Percentiles rank a stretch among this genome's conserved stretches.
Evolutionary conservation across 2,113 vertebrate species (phyloP).

Genomic region (Scortum barcoo): DNA sequence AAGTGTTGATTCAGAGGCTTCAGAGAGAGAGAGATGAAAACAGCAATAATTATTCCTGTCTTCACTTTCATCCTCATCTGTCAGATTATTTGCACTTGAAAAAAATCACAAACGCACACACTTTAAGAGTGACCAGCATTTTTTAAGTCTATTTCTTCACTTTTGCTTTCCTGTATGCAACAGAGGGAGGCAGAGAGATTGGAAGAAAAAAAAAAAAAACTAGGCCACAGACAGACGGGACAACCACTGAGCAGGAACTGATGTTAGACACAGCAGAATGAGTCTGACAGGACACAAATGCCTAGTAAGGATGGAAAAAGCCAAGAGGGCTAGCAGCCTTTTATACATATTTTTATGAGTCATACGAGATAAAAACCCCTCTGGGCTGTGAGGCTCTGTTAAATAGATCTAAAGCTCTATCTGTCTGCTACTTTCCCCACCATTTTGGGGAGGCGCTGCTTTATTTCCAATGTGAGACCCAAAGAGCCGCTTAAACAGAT

Average conservation of each 20-base stretch:
- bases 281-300: slow-evolving; percentile 50
- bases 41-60: not conserved
- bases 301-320: slow-evolving; percentile 19
- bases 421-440: slow-evolving; percentile 25
- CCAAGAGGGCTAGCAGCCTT: slow-evolving; percentile 43
- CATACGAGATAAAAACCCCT: slow-evolving; percentile 31
- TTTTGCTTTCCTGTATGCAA: not conserved
- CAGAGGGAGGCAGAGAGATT: not conserved
- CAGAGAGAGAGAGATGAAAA: not conserved
- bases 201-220: slow-evolving; percentile 2
- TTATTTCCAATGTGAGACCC: slow-evolving; percentile 40
- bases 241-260: slow-evolving; percentile 22
- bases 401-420: slow-evolving; percentile 48
- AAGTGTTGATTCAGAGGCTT: not conserved
- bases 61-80: slow-evolving; percentile 2
- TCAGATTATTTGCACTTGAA: not conserved
- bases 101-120: not conserved
- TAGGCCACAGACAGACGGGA: slow-evolving; percentile 27
- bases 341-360: slow-evolving; percentile 52
- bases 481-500: slow-evolving; percentile 61
- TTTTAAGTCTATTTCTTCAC: not conserved
- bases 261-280: slow-evolving; percentile 55
- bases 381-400: slow-evolving; percentile 25
- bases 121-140: not conserved
- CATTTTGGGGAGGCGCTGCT: slow-evolving; percentile 42